Base-by-base conservation (phyloP, 1,140 invertebrate genomes). In the Cydia strobilella region DNA sequence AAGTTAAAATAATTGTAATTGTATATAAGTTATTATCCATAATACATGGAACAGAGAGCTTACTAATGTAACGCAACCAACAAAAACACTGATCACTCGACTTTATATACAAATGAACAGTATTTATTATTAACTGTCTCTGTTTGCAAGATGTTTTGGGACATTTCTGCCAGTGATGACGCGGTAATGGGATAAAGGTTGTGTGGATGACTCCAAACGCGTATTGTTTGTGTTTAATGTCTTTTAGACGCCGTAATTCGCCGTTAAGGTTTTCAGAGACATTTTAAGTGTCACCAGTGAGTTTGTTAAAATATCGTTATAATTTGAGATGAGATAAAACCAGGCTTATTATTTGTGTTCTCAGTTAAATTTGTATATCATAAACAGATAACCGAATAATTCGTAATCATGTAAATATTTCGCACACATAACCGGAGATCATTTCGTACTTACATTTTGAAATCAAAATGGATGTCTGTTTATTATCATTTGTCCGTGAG, bases 161-260 rank as follows among this genome's bases (percentile, higher is more conserved):
- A 1, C 54, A 59, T 59, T 59, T 59, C 54, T 59, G 54, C 18
- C 15, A n/a, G 18, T 10, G 54, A 59, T 59, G 54, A 59, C 54
- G 48, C n/a, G 48, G 7, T 51, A 18, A 59, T 3, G 54, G 9
- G 54, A 59, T 20, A 59, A 59, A 59, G 54, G 54, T 59, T 3
- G 51, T 18, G n/a, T 54, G 51, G n/a, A 54, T 54, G 18, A 59
- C 54, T 20, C 0, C n/a, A n/a, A 51, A 1, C 48, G 15, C 48
- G 54, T 23, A 23, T 59, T 59, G 54, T 59, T 59, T 23, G 54
- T 23, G 54, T 59, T 59, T 59, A 59, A 59, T 51, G 48, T 51
- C 48, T 51, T 51, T 51, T 51, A 51, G n/a, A 18, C 48, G 48
- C 7, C 48, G 6, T 51, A 51, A 51, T n/a, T 51, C n/a, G 48